Percentiles rank a stretch among this genome's conserved stretches.
phyloP scores from a whole-genome alignment of 2,888 invertebrate species.

The Neoaliturus tenellus region DNA sequence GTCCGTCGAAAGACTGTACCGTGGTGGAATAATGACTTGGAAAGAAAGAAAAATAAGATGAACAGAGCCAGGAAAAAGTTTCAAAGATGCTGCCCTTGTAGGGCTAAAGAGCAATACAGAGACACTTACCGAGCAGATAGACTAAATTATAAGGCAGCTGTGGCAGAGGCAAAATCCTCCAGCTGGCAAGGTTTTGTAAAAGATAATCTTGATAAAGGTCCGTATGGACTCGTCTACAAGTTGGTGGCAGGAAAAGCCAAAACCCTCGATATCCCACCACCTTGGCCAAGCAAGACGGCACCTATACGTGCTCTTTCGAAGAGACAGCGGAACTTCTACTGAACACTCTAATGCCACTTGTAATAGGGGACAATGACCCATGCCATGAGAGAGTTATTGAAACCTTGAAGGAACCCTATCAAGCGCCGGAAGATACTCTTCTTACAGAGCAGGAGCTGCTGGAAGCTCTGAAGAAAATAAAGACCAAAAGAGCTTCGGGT shows the following conservation, averaged over 20 bases:
- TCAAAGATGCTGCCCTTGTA: background rate
- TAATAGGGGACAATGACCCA: background rate
- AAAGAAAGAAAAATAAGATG: background rate
- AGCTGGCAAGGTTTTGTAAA: background rate
- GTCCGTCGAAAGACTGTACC: background rate
- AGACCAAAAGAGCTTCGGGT: background rate
- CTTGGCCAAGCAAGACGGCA: background rate
- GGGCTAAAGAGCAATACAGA: background rate
- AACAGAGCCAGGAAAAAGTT: background rate
- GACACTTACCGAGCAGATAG: background rate
- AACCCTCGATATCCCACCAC: background rate
- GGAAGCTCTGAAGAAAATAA: background rate
- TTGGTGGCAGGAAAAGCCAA: background rate
- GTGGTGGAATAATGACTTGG: background rate
- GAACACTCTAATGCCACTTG: background rate
- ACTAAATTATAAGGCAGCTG: background rate
- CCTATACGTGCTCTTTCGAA: background rate
- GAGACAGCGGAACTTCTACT: background rate
- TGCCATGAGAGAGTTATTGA: background rate
- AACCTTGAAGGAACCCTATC: background rate
- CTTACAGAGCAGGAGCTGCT: background rate
- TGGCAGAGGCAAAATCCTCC: background rate
- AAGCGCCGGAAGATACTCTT: background rate
- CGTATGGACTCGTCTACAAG: background rate
- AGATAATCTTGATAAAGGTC: background rate